These are phyloP conservation scores for Canis aureus DNA, from an alignment of 2,113 vertebrate species.

Conservation along the genomic window DNA sequence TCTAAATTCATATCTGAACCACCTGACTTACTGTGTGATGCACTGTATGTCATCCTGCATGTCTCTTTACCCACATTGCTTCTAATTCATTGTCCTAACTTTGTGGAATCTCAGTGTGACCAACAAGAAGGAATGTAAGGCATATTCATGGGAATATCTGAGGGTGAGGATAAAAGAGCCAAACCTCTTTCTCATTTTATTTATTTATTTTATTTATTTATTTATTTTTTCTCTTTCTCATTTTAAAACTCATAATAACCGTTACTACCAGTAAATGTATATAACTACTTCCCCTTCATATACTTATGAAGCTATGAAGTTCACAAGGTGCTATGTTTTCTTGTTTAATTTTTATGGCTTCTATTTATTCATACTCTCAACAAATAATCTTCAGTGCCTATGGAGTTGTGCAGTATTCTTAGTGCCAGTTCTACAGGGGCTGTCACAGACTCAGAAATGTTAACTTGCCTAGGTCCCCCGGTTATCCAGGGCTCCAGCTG, in stretches of 20 bases:
- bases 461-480: not conserved
- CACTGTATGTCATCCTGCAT: not conserved
- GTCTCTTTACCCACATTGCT: not conserved
- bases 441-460: not conserved
- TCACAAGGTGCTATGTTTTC: constrained; percentile 13
- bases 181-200: not conserved
- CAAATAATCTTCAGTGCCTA: not conserved
- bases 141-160: not conserved
- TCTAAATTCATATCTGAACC: not conserved
- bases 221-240: not conserved
- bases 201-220: too few species aligned
- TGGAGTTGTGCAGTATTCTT: not conserved
- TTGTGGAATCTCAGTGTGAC: not conserved
- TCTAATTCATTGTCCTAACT: not conserved
- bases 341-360: constrained; percentile 16
- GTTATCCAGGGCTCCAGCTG: not conserved
- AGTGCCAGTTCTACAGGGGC: not conserved
- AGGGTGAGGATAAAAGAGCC: not conserved
- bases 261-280: not conserved
- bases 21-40: not conserved
- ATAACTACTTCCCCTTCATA: not conserved
- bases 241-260: not conserved
- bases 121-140: not conserved
- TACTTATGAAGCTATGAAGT: not conserved
- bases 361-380: not conserved